Evolutionary conservation across 2,888 invertebrate species (phyloP), one percentile per base, ranked within the genome.

Genomic region (Drosophila robusta): DNA sequence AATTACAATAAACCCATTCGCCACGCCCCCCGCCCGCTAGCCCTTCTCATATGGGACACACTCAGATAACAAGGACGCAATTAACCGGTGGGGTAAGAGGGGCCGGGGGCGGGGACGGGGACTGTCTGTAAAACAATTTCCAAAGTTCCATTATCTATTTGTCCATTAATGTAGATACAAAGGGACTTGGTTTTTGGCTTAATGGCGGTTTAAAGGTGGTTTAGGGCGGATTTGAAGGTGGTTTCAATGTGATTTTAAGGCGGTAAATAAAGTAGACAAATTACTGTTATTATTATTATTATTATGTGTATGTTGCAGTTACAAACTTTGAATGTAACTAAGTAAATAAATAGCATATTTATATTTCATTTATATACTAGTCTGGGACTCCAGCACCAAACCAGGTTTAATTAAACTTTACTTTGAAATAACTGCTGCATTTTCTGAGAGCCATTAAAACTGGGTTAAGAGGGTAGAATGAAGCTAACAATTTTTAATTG

Each of bases 1-100:
- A 85, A 89, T 90, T 90, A 85, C 80, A 86, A 90, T 90, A 89
- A 90, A 89, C 80, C 84, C 89, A 90, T 91, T 91, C 78, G 83
- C 70, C 75, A 89, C 74, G 87, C 75, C 47, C 22, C 42, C 42
- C 26, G 7, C n/a, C 58, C 56, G 61, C 60, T 18, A 18, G 18
- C 18, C 18, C 18, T 89, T 73, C 86, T 83, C 80, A 80, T 81
- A 77, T 87, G 89, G 89, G 88, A 87, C 74, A 70, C 55, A 63
- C 0, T 12, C 45, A 78, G 81, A 83, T 88, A 82, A 79, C 72
- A 63, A 70, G 69, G 55, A 60, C 65, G 68, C 77, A 82, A 86
- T 82, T 87, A 86, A 68, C 54, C 45, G 26, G 11, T 5, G 9
- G 34, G 3, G 7, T 8, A 29, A 50, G 36, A 29, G 7, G 12